A percentile compares a stretch with the other conserved stretches of the same genome.
These are phyloP conservation scores for Drosophila triauraria DNA, from an alignment of 1,140 invertebrate genomes.

Conservation along the genomic window DNA sequence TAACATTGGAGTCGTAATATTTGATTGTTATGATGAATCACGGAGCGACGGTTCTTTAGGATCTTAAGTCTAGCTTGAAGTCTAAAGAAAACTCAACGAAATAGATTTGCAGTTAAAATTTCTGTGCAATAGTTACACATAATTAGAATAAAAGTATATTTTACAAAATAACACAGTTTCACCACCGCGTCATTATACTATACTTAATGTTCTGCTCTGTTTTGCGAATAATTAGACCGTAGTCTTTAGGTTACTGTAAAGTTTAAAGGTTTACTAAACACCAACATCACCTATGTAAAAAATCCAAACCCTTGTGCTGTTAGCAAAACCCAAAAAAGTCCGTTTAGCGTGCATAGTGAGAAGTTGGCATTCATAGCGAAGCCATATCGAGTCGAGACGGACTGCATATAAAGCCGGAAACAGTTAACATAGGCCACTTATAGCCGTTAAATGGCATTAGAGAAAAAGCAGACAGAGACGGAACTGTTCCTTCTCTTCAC, in stretches of 20 bases:
- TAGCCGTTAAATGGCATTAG: slow-evolving; percentile 75
- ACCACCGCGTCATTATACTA: no score
- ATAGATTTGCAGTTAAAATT: no score
- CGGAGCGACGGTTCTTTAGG: neutral
- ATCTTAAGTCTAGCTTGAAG: neutral
- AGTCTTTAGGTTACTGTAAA: neutral
- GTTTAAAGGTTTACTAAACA: neutral
- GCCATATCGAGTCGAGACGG: slow-evolving; percentile 56
- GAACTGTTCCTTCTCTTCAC: neutral
- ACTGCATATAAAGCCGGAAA: slow-evolving; percentile 64
- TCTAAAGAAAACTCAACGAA: no score
- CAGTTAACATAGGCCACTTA: slow-evolving; percentile 79
- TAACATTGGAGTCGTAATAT: slow-evolving; percentile 12
- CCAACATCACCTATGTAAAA: neutral
- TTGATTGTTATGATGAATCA: neutral
- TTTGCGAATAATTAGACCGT: no score
- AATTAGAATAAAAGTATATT: no score
- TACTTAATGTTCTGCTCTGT: no score
- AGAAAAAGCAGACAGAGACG: slow-evolving; percentile 3
- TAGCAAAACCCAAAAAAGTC: neutral
- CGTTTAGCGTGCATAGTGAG: neutral
- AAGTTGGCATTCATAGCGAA: slow-evolving; percentile 44
- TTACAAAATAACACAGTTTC: no score
- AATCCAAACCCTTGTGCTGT: no score
- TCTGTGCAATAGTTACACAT: no score